phyloP scores from a whole-genome alignment of 1,140 invertebrate species.

The Drosophila takahashii region DNA sequence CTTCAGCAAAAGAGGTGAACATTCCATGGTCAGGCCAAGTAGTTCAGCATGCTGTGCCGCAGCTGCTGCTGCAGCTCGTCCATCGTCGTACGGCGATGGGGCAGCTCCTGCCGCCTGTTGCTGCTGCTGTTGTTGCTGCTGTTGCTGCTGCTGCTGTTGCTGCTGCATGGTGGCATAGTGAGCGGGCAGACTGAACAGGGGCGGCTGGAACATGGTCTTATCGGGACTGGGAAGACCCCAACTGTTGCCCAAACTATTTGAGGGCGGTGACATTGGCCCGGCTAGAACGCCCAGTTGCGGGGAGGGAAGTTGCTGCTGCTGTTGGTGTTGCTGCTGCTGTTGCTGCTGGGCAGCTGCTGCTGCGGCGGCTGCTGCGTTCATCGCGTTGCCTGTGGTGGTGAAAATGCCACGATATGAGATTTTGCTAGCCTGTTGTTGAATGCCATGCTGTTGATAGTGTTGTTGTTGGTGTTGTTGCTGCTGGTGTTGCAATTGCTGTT shows the following conservation, averaged over 20 bases:
- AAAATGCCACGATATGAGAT: constrained; percentile 90
- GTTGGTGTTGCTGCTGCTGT: constrained; percentile 60
- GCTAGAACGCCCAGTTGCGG: constrained; percentile 79
- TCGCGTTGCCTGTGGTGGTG: constrained; percentile 87
- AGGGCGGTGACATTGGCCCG: constrained; percentile 85
- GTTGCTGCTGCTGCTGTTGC: constrained; percentile 77
- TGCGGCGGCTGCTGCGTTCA: constrained; percentile 61
- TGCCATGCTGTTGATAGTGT: constrained; percentile 79
- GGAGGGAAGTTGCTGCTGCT: constrained; percentile 72
- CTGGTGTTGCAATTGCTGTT: constrained; percentile 67
- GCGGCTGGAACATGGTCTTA: constrained; percentile 87
- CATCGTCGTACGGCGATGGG: constrained; percentile 80
- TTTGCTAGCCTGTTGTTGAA: constrained; percentile 86
- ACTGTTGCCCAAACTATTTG: constrained; percentile 79
- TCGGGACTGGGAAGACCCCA: constrained; percentile 88
- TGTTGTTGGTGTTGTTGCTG: constrained; percentile 69
- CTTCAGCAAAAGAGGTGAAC: constrained; percentile 85
- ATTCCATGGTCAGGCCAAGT: constrained; percentile 88
- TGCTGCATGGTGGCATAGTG: constrained; percentile 75
- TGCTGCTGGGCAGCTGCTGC: constrained; percentile 50
- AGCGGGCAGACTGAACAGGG: constrained; percentile 86
- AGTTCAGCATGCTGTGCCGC: constrained; percentile 86
- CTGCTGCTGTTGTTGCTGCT: constrained; percentile 69
- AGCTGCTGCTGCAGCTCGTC: constrained; percentile 55
- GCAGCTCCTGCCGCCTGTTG: constrained; percentile 67